Evolutionary conservation across 37 sponge, comb jelly and placozoan species (phyloP).

Genomic region (Chondrosia reniformis): DNA sequence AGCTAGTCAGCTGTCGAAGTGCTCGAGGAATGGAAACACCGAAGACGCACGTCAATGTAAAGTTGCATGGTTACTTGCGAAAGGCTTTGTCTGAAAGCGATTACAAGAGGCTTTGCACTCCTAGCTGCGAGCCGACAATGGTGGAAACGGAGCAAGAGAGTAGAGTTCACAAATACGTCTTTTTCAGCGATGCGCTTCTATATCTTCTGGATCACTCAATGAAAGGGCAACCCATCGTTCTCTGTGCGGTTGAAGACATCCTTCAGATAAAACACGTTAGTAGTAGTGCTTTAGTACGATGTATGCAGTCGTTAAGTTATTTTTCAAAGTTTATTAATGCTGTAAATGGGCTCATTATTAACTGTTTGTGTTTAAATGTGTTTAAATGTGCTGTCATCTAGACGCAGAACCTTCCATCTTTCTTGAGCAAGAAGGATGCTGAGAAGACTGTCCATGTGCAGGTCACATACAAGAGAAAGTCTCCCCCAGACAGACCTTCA

Average conservation of each 20-base stretch:
- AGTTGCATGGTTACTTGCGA: slow-evolving; percentile 38
- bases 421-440: slow-evolving; percentile 54
- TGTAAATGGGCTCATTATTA: no score
- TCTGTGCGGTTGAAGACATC: slow-evolving; percentile 33
- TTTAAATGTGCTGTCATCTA: slow-evolving; percentile 18
- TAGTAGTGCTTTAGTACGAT: not conserved
- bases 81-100: slow-evolving; percentile 24
- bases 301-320: no score
- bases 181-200: slow-evolving; percentile 36
- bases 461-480: slow-evolving; percentile 15
- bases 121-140: slow-evolving; percentile 46
- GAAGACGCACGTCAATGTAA: slow-evolving; percentile 36
- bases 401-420: slow-evolving; percentile 48
- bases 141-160: slow-evolving; percentile 32
- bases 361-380: no score
- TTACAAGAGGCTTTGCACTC: slow-evolving; percentile 33
- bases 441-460: slow-evolving; percentile 54
- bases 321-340: no score
- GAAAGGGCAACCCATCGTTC: slow-evolving; percentile 40
- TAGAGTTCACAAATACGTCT: slow-evolving; percentile 37
- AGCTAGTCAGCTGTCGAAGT: no score
- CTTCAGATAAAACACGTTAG: slow-evolving; percentile 23
- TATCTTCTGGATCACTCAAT: slow-evolving; percentile 42
- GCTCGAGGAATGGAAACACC: no score
- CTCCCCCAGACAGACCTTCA: not conserved